A percentile compares a stretch with the other conserved stretches of the same genome.
phyloP scores from a whole-genome alignment of 2,113 vertebrate species.

The Astur gentilis region DNA sequence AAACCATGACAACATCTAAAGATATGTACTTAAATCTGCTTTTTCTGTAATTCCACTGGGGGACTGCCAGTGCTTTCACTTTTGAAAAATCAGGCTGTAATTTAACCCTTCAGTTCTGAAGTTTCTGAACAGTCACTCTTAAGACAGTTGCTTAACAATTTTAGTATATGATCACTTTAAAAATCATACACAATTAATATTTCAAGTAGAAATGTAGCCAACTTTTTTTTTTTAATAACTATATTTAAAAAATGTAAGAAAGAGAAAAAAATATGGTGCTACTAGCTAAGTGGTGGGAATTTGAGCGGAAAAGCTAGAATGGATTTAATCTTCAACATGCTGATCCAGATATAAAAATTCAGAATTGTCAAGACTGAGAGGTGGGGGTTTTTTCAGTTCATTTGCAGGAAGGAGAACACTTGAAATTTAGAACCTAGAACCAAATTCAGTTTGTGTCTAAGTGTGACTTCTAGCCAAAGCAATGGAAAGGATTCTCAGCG shows the following conservation, averaged over 20 bases:
- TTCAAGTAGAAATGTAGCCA: neutral
- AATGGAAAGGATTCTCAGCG: neutral
- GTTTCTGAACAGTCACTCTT: neutral
- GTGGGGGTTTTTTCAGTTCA: rapidly evolving
- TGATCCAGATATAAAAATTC: neutral
- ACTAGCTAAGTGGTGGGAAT: neutral
- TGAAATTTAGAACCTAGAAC: neutral
- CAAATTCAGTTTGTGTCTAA: neutral
- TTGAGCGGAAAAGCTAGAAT: neutral
- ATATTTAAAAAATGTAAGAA: neutral
- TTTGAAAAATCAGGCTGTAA: neutral
- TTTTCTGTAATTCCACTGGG: neutral
- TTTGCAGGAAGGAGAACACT: neutral
- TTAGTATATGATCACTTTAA: neutral
- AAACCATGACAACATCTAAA: neutral
- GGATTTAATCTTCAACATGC: neutral
- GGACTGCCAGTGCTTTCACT: neutral
- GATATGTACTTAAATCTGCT: neutral
- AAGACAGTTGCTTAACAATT: neutral
- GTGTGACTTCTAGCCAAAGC: neutral
- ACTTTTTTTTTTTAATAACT: neutral
- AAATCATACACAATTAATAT: neutral
- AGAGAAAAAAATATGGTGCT: neutral
- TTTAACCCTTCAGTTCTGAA: neutral
- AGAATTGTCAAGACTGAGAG: neutral